Evolutionary conservation across 2,888 invertebrate species (phyloP), one percentile per base, ranked within the genome.

Genomic region (Epinotia ramella): DNA sequence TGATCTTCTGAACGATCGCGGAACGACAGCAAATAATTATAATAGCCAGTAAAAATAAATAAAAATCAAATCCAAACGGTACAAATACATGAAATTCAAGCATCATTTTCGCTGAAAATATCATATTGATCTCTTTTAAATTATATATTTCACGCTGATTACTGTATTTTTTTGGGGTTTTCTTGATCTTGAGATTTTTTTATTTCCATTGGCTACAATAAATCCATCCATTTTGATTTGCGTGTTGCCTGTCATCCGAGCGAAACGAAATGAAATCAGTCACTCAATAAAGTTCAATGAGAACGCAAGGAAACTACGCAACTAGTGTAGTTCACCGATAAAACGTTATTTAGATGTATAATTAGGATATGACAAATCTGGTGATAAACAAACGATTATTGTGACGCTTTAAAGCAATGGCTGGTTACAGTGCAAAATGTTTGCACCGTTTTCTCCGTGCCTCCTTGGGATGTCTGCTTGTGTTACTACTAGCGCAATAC

Each of bases 311-410:
- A 4, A 67, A 67, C 71, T 67, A 49, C 76, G 76, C 66, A 72
- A 40, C 71, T 63, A 11, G 62, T 53, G 44, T 53, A 62, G 20
- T 49, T 57, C 63, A 63, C n/a, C 24, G n/a, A 18, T 66, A 69
- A 33, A 74, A 74, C 64, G 59, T 70, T 70, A 65, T 57, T 53
- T 62, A 63, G 60, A 66, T 81, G 77, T 82, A 62, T 82, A 87
- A 88, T 81, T 90, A 89, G 89, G 90, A 87, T 91, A 89, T 90
- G 89, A 88, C 87, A 84, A 83, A 81, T 80, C 81, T 80, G 75
- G 79, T 84, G 83, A 76, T 82, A 79, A 80, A 75, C 79, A 79
- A 81, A 82, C 79, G 77, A 77, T 69, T 79, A 79, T 84, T 78
- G 88, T 87, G 85, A 84, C 84, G 78, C 80, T 84, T 80, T 82